phyloP scores from a whole-genome alignment of 2,888 invertebrate genomes.

The Agapetus fuscipes region DNA sequence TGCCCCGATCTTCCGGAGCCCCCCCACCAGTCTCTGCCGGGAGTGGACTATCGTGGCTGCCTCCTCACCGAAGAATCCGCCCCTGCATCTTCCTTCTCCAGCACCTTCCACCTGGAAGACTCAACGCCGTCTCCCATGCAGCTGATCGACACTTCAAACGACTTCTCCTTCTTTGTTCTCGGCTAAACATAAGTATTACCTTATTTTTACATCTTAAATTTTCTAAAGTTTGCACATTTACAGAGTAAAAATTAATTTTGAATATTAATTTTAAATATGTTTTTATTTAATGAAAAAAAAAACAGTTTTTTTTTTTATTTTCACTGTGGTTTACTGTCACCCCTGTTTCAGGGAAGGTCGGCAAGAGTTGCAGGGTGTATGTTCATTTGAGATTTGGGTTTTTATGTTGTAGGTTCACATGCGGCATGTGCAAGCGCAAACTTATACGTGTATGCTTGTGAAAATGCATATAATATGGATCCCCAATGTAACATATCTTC shows the following conservation, averaged over 20 bases:
- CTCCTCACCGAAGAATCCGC: slow-evolving; percentile 6
- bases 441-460: too few species aligned
- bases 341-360: too few species aligned
- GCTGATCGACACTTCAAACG: slow-evolving; percentile 11
- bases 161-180: slow-evolving; percentile 13
- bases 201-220: background rate
- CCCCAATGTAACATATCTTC: too few species aligned
- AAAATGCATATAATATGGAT: too few species aligned
- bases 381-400: too few species aligned
- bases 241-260: background rate
- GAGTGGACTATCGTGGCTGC: background rate
- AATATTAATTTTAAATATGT: background rate
- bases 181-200: slow-evolving; percentile 2
- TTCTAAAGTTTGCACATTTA: too few species aligned
- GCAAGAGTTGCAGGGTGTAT: too few species aligned
- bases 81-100: slow-evolving; percentile 7
- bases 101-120: slow-evolving; percentile 9
- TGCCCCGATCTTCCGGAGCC: background rate
- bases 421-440: too few species aligned
- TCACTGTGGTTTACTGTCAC: too few species aligned
- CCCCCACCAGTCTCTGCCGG: background rate
- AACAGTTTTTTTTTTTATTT: too few species aligned
- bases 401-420: too few species aligned
- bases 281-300: background rate
- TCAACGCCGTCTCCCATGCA: slow-evolving; percentile 11